Base-by-base conservation (phyloP, 2,797 vertebrate genomes). In the Huso huso region DNA sequence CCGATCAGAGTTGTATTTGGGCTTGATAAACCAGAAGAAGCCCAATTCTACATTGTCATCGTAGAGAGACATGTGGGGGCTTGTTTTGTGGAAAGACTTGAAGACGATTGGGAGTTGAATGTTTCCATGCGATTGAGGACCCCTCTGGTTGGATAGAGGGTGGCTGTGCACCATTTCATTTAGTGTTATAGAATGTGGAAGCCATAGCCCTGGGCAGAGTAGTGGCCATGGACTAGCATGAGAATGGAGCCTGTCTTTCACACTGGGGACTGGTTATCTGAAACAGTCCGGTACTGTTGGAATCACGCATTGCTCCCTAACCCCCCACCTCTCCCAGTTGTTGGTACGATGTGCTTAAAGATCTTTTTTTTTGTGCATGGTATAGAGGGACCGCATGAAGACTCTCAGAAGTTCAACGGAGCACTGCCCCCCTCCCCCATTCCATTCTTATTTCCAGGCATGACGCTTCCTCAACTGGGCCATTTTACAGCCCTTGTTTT, bases 21-120 rank as follows among this genome's bases (percentile, higher is more conserved):
- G 97, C 89, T 91, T 99, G 84, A 87, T 94, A 77, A 95, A 95
- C 85, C 93, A 94, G 86, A 97, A 96, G 90, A 97, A 95, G 79
- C 77, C 87, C 80, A 94, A 89, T 80, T 87, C 92, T 76, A 83
- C 91, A 0, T 91, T 94, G 63, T 94, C 87, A n/a, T 87, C 90
- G 0, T 89, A 89, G 7, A 55, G 64, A 37, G 61, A 84, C 73
- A 64, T 82, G 76, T 72, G 75, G 78, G 79, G 52, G 67, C 80
- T 79, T 79, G 77, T 84, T 79, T 78, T 69, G 37, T 64, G 48
- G 53, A 64, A 4, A 63, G 48, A 64, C 61, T 62, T 0, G 8
- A 70, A 61, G 64, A 63, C 66, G 73, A 71, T 63, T 72, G 76
- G 73, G 67, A 80, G 68, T 77, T 79, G 73, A 50, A 71, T 66